A percentile compares a stretch with the other conserved stretches of the same genome.
phyloP scores from a whole-genome alignment of 2,888 invertebrate genomes.

The Agriopis leucophaearia region DNA sequence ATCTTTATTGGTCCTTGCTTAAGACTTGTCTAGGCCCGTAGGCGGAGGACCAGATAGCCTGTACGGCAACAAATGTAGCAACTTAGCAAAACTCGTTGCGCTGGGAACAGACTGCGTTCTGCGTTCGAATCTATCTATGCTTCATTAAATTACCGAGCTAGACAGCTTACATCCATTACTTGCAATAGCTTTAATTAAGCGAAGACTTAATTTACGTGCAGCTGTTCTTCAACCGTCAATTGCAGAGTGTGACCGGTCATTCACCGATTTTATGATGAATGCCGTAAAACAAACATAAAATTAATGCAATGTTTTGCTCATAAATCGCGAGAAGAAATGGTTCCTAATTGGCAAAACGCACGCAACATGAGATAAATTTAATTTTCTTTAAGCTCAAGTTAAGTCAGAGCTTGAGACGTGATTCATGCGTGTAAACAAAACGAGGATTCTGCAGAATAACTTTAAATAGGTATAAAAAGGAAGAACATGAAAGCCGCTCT shows the following conservation, averaged over 20 bases:
- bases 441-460: constrained; percentile 68
- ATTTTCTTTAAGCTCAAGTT: constrained; percentile 60
- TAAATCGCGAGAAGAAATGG: constrained; percentile 39
- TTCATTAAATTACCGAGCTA: constrained; percentile 16
- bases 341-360: constrained; percentile 47
- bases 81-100: constrained; percentile 45
- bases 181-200: constrained; percentile 20
- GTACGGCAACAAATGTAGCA: constrained; percentile 40
- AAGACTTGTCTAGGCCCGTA: constrained; percentile 55
- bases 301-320: constrained; percentile 27
- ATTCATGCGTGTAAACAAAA: constrained; percentile 79
- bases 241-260: constrained; percentile 27
- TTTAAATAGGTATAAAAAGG: constrained; percentile 70
- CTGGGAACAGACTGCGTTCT: constrained; percentile 31
- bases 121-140: neutral
- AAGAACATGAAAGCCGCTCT: constrained; percentile 70
- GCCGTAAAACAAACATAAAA: constrained; percentile 31
- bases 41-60: constrained; percentile 53
- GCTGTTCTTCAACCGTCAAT: constrained; percentile 37
- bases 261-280: constrained; percentile 31
- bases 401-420: constrained; percentile 65
- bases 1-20: constrained; percentile 47
- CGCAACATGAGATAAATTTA: constrained; percentile 53
- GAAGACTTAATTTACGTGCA: constrained; percentile 31
- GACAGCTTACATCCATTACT: constrained; percentile 18